Conservation (phyloP, 2,113 vertebrate species). For the Nyctereutes procyonoides region DNA sequence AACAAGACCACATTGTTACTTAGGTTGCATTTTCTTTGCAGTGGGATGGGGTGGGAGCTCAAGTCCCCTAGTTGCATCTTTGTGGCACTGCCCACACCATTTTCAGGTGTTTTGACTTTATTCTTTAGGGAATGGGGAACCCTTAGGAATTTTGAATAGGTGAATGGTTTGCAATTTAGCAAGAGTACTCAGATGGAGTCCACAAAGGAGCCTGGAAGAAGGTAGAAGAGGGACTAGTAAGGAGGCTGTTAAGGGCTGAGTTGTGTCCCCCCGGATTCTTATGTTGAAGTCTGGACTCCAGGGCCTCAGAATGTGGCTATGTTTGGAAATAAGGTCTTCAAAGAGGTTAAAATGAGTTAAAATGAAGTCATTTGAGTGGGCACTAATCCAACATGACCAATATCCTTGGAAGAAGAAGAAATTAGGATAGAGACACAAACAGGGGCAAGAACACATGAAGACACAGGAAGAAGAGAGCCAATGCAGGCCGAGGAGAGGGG, state of each 20-base stretch:
- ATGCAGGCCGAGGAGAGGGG: not conserved
- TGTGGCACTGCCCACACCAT: not conserved
- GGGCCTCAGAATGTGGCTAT: not conserved
- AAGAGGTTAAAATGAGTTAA: not conserved
- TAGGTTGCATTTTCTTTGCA: not conserved
- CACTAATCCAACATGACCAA: not conserved
- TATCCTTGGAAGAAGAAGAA: not conserved
- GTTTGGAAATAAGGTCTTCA: not conserved
- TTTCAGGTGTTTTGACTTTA: not conserved
- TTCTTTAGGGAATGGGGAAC: not conserved
- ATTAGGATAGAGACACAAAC: not conserved
- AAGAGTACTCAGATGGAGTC: not conserved
- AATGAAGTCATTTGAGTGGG: not conserved
- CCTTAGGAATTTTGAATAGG: not conserved
- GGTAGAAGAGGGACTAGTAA: not conserved
- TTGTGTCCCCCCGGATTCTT: not conserved
- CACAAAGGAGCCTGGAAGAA: not conserved
- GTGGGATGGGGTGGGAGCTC: not conserved
- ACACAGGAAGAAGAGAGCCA: no score
- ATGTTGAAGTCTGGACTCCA: not conserved
- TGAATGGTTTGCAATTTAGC: not conserved
- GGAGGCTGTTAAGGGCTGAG: not conserved
- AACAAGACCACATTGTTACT: not conserved
- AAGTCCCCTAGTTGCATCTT: not conserved
- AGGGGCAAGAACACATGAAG: not conserved